A percentile compares a stretch with the other conserved stretches of the same genome.
Evolutionary conservation across 2,113 vertebrate species (phyloP).

Genomic region (Pedionomus torquatus): DNA sequence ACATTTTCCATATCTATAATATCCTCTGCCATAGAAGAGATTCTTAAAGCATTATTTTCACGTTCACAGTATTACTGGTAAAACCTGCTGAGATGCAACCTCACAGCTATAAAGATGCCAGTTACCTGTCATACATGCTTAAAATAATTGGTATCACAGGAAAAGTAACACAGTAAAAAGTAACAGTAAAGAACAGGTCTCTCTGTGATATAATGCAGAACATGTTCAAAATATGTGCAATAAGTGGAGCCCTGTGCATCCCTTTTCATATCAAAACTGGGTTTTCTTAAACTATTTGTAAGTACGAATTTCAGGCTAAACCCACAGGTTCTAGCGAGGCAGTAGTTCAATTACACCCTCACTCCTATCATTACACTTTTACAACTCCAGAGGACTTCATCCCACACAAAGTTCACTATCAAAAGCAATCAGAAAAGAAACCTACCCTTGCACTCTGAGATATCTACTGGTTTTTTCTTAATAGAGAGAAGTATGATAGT

Average conservation of each 20-base stretch:
- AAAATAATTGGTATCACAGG: conserved; percentile 72
- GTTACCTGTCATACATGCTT: conserved; percentile 57
- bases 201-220: conserved; percentile 66
- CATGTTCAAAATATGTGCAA: conserved; percentile 43
- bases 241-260: conserved; percentile 27
- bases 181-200: conserved; percentile 57
- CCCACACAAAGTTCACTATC: neutral
- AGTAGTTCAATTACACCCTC: neutral
- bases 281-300: neutral
- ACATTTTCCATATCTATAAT: neutral
- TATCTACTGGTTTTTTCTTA: neutral
- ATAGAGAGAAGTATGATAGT: neutral
- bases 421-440: neutral
- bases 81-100: conserved; percentile 75
- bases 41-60: conserved; percentile 22
- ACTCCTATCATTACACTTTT: neutral
- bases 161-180: conserved; percentile 63
- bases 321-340: neutral
- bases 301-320: neutral
- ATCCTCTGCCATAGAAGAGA: neutral
- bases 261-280: neutral
- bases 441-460: neutral
- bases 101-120: conserved; percentile 54
- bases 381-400: neutral
- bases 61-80: conserved; percentile 41